phyloP scores from a whole-genome alignment of 2,797 vertebrate species.

The Poecile montanus region DNA sequence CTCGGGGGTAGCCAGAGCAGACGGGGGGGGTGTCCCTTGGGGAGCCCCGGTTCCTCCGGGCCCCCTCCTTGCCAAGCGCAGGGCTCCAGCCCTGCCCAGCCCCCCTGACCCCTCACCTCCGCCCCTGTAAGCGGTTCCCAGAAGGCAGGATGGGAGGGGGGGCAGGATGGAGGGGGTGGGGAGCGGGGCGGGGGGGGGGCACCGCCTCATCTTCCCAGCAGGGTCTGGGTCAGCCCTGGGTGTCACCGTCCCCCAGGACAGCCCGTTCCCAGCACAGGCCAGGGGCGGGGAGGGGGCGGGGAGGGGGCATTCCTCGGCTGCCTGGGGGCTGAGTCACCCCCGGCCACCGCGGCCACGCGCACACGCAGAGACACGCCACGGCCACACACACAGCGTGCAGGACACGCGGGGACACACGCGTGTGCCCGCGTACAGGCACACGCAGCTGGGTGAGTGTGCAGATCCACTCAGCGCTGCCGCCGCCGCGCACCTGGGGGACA shows the following conservation, averaged over 20 bases:
- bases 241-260: neutral
- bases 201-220: conserved; percentile 16
- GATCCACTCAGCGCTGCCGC: neutral
- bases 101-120: neutral
- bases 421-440: neutral
- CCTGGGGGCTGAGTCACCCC: conserved; percentile 45
- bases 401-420: neutral
- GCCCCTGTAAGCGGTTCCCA: neutral
- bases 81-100: neutral
- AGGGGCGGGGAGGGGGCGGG: neutral
- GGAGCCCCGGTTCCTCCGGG: neutral
- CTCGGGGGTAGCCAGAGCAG: neutral
- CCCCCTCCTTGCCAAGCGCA: neutral
- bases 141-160: neutral
- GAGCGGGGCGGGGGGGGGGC: neutral
- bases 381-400: neutral
- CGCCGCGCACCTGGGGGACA: neutral
- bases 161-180: neutral
- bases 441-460: accelerated
- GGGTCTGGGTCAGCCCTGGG: neutral
- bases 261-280: conserved; percentile 30
- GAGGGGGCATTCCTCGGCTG: conserved; percentile 46
- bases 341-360: neutral
- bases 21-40: accelerated
- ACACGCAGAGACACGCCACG: neutral